A percentile compares a stretch with the other conserved stretches of the same genome.
Conservation (phyloP, 2,888 invertebrate species). For the Leucozona laternaria region DNA sequence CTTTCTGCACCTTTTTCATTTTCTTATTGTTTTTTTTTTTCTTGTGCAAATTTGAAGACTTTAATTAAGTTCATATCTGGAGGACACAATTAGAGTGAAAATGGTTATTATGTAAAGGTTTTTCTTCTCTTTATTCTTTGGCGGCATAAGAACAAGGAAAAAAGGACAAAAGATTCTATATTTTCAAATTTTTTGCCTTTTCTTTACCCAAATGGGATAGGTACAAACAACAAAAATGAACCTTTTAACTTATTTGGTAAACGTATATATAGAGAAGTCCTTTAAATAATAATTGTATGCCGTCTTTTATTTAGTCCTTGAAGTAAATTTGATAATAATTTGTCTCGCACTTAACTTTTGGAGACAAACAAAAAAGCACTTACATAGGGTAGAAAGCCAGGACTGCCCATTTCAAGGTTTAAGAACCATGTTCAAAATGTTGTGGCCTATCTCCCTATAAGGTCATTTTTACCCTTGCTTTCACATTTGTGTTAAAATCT, state of each 20-base stretch:
- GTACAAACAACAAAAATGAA: not conserved
- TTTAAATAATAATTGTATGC: conserved; percentile 42
- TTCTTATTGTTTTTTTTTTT: not conserved
- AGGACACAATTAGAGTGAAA: conserved; percentile 66
- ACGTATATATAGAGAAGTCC: not conserved
- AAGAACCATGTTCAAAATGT: too few species aligned
- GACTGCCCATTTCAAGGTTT: too few species aligned
- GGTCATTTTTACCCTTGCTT: too few species aligned
- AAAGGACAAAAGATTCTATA: conserved; percentile 20
- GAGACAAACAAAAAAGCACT: not conserved
- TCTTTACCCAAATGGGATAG: not conserved
- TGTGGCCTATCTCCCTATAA: too few species aligned
- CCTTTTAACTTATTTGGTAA: conserved; percentile 19
- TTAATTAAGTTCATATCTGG: conserved; percentile 74
- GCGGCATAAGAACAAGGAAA: not conserved
- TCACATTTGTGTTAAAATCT: too few species aligned
- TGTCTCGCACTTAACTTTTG: not conserved
- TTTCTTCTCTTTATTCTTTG: not conserved
- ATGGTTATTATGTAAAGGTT: conserved; percentile 58
- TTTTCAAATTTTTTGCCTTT: conserved; percentile 40
- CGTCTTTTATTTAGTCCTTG: conserved; percentile 35
- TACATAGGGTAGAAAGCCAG: not conserved
- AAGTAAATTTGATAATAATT: conserved; percentile 52
- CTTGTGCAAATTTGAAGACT: conserved; percentile 30
- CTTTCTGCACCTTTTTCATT: conserved; percentile 8